Base-by-base conservation (phyloP, 2,797 vertebrate genomes). In the Enteromius unitaeniatus region DNA sequence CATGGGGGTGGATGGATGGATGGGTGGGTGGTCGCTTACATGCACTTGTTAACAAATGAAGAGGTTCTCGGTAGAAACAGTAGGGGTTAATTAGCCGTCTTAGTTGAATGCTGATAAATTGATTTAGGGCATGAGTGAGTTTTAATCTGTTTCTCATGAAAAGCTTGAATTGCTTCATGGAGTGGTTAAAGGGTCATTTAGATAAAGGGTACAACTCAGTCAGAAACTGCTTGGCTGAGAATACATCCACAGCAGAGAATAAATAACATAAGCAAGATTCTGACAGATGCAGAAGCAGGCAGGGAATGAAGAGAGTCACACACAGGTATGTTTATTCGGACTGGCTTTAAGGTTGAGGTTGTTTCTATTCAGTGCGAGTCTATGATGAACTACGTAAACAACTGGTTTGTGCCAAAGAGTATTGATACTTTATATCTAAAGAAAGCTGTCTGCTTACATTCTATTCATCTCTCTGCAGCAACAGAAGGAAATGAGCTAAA, bases 61-160 rank as follows among this genome's bases (percentile, higher is more conserved):
- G 78, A 86, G 72, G 51, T 75, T 86, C 80, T 84, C 45, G 4
- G 67, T 83, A 79, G 73, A 73, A 85, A 60, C 49, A 69, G 65
- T 55, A 69, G 77, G 51, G 68, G 82, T 85, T 85, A 85, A 85
- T 85, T 72, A 78, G 42, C 85, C 68, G 47, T 76, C 86, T 79
- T 62, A 82, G 62, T 47, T 68, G 45, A 87, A 62, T 74, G 72
- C 73, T 87, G 84, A 86, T 75, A 76, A 87, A 86, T 88, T 88
- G 78, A 86, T 86, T 85, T 83, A 75, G 86, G 84, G 79, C 81
- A 83, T 84, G 76, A 88, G 84, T 81, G 70, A 78, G 83, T 84
- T 85, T 83, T 87, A 87, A 84, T 88, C 70, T 78, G 37, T 83
- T 87, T 84, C 58, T 80, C 79, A 60, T 72, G 68, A 87, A 86